Evolutionary conservation across 1,140 invertebrate species (phyloP), one percentile per base, ranked within the genome.

Genomic region (Cyrtorhinus lividipennis): DNA sequence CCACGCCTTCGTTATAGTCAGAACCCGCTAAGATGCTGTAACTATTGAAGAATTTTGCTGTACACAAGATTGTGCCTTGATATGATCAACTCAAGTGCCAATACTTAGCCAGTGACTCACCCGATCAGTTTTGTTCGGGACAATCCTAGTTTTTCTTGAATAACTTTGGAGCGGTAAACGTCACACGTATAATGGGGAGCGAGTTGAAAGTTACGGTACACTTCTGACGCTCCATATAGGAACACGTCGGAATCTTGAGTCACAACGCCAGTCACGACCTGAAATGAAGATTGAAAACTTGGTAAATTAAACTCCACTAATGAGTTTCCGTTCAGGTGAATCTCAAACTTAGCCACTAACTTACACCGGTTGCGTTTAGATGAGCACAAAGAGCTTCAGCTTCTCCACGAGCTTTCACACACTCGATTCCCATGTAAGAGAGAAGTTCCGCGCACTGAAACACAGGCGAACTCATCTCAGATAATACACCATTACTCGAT

Each of bases 241-340:
- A 95, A 93, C 71, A 87, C 92, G 72, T 95, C 92, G 0, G 88
- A 91, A 72, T 95, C 92, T 76, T 94, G 88, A 56, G 87, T 91
- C n/a, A 95, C 83, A 58, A 89, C 87, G 24, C 86, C 91, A 76
- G 89, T 82, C 1, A 92, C 90, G 63, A 90, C 69, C 90, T 90
- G 66, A n/a, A 72, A 65, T 74, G 69, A 62, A 58, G 62, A 62
- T 20, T 48, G 10, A 62, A 22, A 12, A 3, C 46, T n/a, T n/a
- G n/a, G 18, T 15, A 26, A 58, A 58, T 44, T 10, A 44, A 8
- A 63, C 22, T n/a, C n/a, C n/a, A n/a, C n/a, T n/a, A n/a, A n/a
- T n/a, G 60, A 38, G 30, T 38, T 38, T 5, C 30, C 30, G 15
- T 38, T 38, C 30, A 5, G 15, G 5, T 38, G 5, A 8, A 5